Percentiles rank a stretch among this genome's conserved stretches.
phyloP scores from a whole-genome alignment of 2,797 vertebrate genomes.

The Lithobates sylvaticus region DNA sequence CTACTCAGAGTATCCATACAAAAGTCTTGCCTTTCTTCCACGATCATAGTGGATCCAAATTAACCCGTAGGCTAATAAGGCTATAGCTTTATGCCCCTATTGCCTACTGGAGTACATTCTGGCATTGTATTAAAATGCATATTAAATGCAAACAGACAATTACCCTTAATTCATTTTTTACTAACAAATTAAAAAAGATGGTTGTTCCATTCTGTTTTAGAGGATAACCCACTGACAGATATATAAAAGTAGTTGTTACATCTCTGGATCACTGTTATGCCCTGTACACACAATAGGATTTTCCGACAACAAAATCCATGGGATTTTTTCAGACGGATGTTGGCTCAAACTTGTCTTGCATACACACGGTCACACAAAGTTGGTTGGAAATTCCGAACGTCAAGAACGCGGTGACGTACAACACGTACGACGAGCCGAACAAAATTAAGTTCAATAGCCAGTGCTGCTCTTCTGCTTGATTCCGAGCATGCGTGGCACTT shows the following conservation, averaged over 20 bases:
- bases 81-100: slow-evolving; percentile 23
- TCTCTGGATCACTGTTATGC: not conserved
- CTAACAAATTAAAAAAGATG: slow-evolving; percentile 5
- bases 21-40: slow-evolving; percentile 33
- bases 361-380: no score
- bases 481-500: no score
- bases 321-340: no score
- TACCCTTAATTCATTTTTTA: not conserved
- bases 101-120: not conserved
- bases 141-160: slow-evolving; percentile 29
- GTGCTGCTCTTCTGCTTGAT: no score
- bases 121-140: slow-evolving; percentile 3
- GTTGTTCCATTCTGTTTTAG: not conserved
- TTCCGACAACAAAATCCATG: no score
- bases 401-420: no score
- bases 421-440: no score
- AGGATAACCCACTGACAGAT: not conserved
- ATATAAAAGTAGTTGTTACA: not conserved
- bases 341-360: no score
- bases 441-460: no score
- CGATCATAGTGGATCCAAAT: slow-evolving; percentile 2
- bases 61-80: slow-evolving; percentile 37
- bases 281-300: no score
- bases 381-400: no score
- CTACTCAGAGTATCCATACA: slow-evolving; percentile 25